These are phyloP conservation scores for Otus scops DNA, from an alignment of 2,797 vertebrate genomes.

Conservation along the genomic window DNA sequence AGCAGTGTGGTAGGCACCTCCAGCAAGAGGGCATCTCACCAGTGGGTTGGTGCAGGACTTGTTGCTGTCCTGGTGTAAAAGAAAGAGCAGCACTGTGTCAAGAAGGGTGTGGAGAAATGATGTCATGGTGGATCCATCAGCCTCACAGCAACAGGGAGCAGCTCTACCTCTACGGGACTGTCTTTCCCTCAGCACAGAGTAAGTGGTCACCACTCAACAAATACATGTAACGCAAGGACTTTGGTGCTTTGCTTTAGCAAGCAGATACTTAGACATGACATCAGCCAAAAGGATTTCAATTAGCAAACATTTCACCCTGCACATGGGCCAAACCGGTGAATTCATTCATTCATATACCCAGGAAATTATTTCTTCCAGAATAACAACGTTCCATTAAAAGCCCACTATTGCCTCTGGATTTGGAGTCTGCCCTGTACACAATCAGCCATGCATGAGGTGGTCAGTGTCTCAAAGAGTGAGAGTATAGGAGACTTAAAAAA, in stretches of 20 bases:
- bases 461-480: background rate
- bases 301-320: background rate
- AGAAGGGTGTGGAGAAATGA: background rate
- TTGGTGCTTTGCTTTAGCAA: slow-evolving; percentile 53
- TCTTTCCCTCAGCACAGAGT: background rate
- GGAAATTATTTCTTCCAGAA: slow-evolving; percentile 45
- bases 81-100: background rate
- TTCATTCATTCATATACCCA: background rate
- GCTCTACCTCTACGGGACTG: rapidly evolving
- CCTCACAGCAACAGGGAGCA: background rate
- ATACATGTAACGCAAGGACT: background rate
- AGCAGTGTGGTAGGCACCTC: background rate
- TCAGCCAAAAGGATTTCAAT: slow-evolving; percentile 59
- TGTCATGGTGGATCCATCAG: background rate
- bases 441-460: rapidly evolving
- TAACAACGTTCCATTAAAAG: slow-evolving; percentile 17
- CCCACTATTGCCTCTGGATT: background rate
- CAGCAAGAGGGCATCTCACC: background rate
- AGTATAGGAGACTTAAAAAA: rapidly evolving
- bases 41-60: background rate
- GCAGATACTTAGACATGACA: slow-evolving; percentile 59
- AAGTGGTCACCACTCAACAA: background rate
- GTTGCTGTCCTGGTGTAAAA: rapidly evolving
- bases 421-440: background rate
- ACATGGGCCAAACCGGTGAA: background rate